Evolutionary conservation across 92 coral and sea anemone genomes (phyloP).

Genomic region (Porites divaricata): DNA sequence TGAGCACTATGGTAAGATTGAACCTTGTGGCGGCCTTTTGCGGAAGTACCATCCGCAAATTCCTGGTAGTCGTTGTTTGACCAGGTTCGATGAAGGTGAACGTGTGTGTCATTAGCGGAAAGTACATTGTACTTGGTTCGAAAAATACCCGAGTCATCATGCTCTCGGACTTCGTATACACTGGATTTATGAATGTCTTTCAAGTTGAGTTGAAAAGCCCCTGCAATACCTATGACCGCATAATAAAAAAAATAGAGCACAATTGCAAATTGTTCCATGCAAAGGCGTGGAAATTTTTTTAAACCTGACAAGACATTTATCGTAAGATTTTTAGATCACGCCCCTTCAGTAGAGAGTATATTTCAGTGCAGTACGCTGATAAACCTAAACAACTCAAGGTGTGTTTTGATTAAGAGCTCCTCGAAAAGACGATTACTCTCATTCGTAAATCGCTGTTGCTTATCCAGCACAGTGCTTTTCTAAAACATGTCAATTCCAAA

Average conservation of each 20-base stretch:
- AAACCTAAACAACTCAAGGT: too few species aligned
- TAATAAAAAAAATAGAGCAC: neutral
- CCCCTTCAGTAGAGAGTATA: too few species aligned
- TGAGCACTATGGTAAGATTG: slow-evolving; percentile 74
- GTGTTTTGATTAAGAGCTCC: too few species aligned
- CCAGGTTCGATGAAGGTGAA: slow-evolving; percentile 84
- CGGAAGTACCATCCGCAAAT: slow-evolving; percentile 91
- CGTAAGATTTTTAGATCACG: too few species aligned
- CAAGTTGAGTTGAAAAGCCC: slow-evolving; percentile 82
- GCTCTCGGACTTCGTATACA: slow-evolving; percentile 66
- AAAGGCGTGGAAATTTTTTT: too few species aligned
- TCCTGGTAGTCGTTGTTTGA: slow-evolving; percentile 81
- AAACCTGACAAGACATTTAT: too few species aligned
- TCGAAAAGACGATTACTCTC: too few species aligned
- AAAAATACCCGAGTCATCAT: slow-evolving; percentile 93
- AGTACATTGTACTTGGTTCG: slow-evolving; percentile 69
- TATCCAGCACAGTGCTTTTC: too few species aligned
- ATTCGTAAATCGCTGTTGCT: too few species aligned
- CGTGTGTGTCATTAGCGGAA: slow-evolving; percentile 71
- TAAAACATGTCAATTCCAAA: too few species aligned
- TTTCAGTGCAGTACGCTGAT: too few species aligned
- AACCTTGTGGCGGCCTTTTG: slow-evolving; percentile 77
- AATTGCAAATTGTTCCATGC: neutral
- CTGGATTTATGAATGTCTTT: slow-evolving; percentile 34
- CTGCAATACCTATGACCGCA: slow-evolving; percentile 66